Conservation (phyloP, 2,888 invertebrate species). For the Monochamus alternatus region DNA sequence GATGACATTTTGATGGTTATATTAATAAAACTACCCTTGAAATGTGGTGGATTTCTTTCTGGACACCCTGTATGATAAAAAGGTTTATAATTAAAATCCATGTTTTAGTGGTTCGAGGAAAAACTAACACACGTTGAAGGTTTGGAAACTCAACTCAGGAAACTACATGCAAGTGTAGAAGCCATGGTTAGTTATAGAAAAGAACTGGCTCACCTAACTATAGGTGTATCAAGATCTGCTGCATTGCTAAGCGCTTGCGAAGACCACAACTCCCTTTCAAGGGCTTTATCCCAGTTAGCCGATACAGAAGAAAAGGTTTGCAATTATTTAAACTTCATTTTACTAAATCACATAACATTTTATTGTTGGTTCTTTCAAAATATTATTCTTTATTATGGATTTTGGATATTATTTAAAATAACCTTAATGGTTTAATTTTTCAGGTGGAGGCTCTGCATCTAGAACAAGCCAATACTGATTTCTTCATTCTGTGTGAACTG, state of each 20-base stretch:
- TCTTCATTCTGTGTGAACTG: slow-evolving; percentile 93
- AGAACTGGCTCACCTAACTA: slow-evolving; percentile 85
- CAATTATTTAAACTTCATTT: too few relatives aligned
- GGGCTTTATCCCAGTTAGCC: slow-evolving; percentile 91
- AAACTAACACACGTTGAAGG: slow-evolving; percentile 93
- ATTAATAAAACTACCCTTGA: slow-evolving; percentile 2
- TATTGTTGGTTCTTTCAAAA: too few relatives aligned
- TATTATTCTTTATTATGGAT: too few relatives aligned
- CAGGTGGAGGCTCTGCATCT: slow-evolving; percentile 89
- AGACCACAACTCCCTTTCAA: slow-evolving; percentile 91
- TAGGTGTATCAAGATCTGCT: slow-evolving; percentile 88
- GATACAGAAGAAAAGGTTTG: slow-evolving; percentile 86
- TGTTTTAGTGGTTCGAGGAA: slow-evolving; percentile 96
- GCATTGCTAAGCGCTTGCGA: slow-evolving; percentile 94
- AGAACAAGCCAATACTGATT: slow-evolving; percentile 96
- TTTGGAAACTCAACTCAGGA: slow-evolving; percentile 89
- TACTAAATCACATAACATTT: too few relatives aligned
- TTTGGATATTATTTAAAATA: slow-evolving; percentile 2
- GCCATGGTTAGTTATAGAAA: slow-evolving; percentile 89
- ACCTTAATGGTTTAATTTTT: slow-evolving; percentile 34
- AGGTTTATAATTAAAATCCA: slow-evolving; percentile 7
- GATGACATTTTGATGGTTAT: not conserved
- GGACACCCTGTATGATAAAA: not conserved
- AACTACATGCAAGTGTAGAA: slow-evolving; percentile 90
- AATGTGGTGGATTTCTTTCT: not conserved